A percentile compares a stretch with the other conserved stretches of the same genome.
Conservation (phyloP, 2,888 invertebrate genomes). For the Coelopa pilipes region DNA sequence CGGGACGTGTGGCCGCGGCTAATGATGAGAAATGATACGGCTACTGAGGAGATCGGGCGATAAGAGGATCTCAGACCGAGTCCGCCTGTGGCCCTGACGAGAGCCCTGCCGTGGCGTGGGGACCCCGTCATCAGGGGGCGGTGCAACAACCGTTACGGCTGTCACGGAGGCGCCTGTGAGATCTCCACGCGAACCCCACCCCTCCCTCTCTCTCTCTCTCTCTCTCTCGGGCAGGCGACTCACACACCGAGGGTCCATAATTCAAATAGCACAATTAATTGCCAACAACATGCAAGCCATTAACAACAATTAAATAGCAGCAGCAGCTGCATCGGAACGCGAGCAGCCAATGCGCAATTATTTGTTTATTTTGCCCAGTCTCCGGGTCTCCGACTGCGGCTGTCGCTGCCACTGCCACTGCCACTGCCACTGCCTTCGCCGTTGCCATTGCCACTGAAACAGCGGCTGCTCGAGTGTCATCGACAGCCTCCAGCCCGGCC, state of each 20-base stretch:
- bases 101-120: too few relatives aligned
- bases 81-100: too few relatives aligned
- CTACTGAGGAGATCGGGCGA: too few relatives aligned
- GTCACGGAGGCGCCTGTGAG: background rate
- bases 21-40: slow-evolving; percentile 4
- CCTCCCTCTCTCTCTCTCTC: too few relatives aligned
- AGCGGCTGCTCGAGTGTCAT: slow-evolving; percentile 1
- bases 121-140: too few relatives aligned
- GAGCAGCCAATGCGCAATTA: background rate
- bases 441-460: background rate
- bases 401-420: background rate
- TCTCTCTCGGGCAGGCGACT: background rate
- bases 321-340: slow-evolving; percentile 8
- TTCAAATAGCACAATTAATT: slow-evolving; percentile 35
- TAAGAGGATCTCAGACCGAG: too few relatives aligned
- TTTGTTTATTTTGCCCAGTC: background rate
- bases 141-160: background rate
- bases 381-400: background rate
- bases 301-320: slow-evolving; percentile 24
- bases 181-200: too few relatives aligned
- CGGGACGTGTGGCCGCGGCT: background rate
- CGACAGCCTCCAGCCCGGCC: slow-evolving; percentile 9
- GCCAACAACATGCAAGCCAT: slow-evolving; percentile 29
- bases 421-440: background rate
- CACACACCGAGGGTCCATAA: slow-evolving; percentile 11